These are phyloP conservation scores for Tyrannus savana DNA, from an alignment of 2,113 vertebrate genomes.

Conservation along the genomic window DNA sequence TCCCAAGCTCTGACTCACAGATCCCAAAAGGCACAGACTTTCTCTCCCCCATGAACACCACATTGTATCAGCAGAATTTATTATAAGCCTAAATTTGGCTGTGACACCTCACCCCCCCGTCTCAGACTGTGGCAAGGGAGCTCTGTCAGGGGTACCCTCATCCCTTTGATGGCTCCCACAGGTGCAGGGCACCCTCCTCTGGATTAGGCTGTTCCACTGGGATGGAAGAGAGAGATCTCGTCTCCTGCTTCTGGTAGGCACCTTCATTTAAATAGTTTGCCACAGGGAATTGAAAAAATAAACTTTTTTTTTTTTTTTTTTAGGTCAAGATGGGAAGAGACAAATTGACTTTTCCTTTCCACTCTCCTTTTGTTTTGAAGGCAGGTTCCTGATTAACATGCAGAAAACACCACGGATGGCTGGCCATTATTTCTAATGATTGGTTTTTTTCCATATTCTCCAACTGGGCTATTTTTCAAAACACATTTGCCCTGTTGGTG, in stretches of 20 bases:
- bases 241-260: neutral
- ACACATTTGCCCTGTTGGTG: neutral
- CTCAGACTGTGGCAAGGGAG: neutral
- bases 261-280: neutral
- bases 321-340: neutral
- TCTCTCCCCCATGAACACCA: neutral
- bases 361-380: neutral
- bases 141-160: neutral
- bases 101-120: neutral
- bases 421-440: slow-evolving; percentile 28
- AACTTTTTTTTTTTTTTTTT: neutral
- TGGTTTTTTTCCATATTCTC: neutral
- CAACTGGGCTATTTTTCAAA: slow-evolving; percentile 2
- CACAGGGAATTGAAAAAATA: neutral
- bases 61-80: neutral
- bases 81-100: neutral
- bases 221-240: neutral
- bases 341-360: neutral
- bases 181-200: too few relatives aligned
- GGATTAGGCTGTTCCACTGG: neutral
- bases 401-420: neutral
- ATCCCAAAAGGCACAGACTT: neutral
- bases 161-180: neutral
- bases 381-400: neutral
- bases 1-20: neutral